These are phyloP conservation scores for Dryobota labecula DNA, from an alignment of 2,888 invertebrate species.

Conservation along the genomic window DNA sequence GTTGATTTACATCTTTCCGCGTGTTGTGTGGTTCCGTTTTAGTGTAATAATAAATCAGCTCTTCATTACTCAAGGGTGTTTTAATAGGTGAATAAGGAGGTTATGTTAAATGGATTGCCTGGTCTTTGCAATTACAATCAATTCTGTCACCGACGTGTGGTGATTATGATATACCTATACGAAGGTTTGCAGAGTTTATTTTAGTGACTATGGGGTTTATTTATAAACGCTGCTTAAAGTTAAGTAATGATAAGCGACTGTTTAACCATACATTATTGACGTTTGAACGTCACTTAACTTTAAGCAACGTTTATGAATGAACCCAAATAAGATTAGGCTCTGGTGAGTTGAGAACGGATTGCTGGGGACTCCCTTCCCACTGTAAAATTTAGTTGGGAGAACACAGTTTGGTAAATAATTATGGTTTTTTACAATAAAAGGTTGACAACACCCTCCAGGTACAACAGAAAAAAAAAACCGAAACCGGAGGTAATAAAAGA, in stretches of 20 bases:
- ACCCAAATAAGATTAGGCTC: not conserved
- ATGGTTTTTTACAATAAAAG: not conserved
- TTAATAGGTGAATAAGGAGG: slow-evolving; percentile 3
- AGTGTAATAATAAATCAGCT: slow-evolving; percentile 15
- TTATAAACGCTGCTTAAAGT: no score
- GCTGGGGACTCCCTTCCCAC: no score
- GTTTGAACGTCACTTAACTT: no score
- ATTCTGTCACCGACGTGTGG: not conserved
- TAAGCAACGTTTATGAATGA: no score
- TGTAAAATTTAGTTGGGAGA: not conserved
- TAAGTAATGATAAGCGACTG: no score
- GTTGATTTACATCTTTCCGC: slow-evolving; percentile 30
- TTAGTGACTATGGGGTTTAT: no score
- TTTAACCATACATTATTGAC: no score
- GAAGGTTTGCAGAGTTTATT: not conserved
- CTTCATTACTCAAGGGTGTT: slow-evolving; percentile 1
- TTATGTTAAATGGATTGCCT: not conserved
- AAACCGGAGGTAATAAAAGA: no score
- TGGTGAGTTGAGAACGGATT: not conserved
- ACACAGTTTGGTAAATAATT: not conserved
- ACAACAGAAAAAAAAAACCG: no score
- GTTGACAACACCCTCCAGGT: not conserved
- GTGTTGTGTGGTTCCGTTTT: slow-evolving; percentile 15
- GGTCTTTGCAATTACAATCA: not conserved
- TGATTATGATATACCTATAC: not conserved